Base-by-base conservation (phyloP, 2,888 invertebrate species). In the Euspilapteryx auroguttella region DNA sequence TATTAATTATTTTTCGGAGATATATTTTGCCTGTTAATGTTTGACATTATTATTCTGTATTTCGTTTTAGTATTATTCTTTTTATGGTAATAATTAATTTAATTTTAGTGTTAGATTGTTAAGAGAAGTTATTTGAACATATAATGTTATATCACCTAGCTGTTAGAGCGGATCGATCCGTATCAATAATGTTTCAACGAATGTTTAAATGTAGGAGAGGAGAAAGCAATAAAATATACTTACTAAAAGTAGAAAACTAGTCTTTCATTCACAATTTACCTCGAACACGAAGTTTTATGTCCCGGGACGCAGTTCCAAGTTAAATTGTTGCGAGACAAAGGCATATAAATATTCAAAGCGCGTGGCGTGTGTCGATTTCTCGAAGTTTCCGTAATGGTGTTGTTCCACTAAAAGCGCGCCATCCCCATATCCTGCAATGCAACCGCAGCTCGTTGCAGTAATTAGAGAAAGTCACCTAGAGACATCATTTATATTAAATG, bases 11-110 rank as follows among this genome's bases (percentile, higher is more conserved):
- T n/a, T 54, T 66, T 62, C 55, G 42, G 41, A 46, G 38, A 59
- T 61, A 58, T 66, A 65, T n/a, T 68, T 55, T 65, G 56, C 62
- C 54, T 63, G 68, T 69, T 71, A 49, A 61, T 44, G 57, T 68
- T 69, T 66, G 55, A 57, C 48, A 48, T 47, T 41, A 41, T 41
- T 54, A 51, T 45, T 55, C 52, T 55, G 59, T 64, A 63, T 64
- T 65, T 11, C 61, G 48, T 59, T 62, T 58, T 57, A 53, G 65
- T 65, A 68, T 69, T 68, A 62, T 65, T 68, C n/a, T 42, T 51
- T 48, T 61, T 51, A 25, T 15, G 9, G n/a, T n/a, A n/a, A n/a
- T n/a, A n/a, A n/a, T n/a, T n/a, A n/a, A n/a, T n/a, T n/a, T n/a
- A n/a, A n/a, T n/a, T n/a, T n/a, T n/a, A n/a, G n/a, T n/a, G n/a